Conservation (phyloP, 2,797 vertebrate species). For the Peromyscus aztecus region DNA sequence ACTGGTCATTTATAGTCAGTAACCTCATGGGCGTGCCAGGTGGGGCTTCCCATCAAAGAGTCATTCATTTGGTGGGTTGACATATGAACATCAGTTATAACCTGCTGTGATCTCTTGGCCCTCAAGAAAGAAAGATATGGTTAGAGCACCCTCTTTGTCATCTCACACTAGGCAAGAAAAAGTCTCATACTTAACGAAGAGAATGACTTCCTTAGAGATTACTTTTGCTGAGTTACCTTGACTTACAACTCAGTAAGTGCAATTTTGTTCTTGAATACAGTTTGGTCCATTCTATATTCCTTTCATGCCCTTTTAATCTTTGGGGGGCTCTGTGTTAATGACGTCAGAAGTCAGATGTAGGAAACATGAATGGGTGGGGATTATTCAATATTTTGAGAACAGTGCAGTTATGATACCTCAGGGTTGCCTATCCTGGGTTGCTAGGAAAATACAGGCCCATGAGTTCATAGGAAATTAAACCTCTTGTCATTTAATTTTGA, state of each 20-base stretch:
- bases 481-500: neutral
- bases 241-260: conserved; percentile 13
- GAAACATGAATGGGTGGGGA: neutral
- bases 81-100: too few species aligned
- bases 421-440: neutral
- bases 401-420: neutral
- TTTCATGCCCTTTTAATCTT: conserved; percentile 34
- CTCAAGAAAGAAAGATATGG: neutral
- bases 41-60: too few species aligned
- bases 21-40: too few species aligned
- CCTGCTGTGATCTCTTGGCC: too few species aligned
- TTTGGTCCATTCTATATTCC: neutral
- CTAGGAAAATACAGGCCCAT: neutral
- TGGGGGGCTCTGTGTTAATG: neutral
- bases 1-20: too few species aligned
- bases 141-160: neutral
- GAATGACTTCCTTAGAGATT: neutral
- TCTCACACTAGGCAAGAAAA: neutral
- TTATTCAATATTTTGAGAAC: conserved; percentile 2
- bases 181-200: neutral
- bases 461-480: neutral
- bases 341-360: neutral
- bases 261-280: neutral
- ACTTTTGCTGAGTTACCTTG: neutral
- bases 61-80: too few species aligned